A percentile compares a stretch with the other conserved stretches of the same genome.
phyloP scores from a whole-genome alignment of 2,888 invertebrate genomes.

The Crioceris asparagi region DNA sequence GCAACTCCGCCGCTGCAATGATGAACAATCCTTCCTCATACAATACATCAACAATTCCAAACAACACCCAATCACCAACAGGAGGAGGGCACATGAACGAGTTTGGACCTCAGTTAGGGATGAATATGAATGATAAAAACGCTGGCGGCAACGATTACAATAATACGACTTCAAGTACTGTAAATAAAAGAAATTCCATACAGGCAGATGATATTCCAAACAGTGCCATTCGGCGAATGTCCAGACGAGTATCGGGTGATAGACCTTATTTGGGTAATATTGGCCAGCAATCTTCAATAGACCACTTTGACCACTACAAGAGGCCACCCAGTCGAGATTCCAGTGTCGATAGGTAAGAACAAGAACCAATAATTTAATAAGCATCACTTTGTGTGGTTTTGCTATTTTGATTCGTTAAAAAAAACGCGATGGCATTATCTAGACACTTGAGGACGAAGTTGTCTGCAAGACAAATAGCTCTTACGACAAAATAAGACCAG shows the following conservation, averaged over 20 bases:
- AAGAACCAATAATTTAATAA: too few species aligned
- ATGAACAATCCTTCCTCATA: conserved; percentile 12
- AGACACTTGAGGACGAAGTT: too few species aligned
- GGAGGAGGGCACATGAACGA: conserved; percentile 20
- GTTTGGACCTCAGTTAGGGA: conserved; percentile 18
- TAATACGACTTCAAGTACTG: conserved; percentile 6
- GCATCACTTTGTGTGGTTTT: too few species aligned
- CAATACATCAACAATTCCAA: too few species aligned
- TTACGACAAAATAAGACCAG: too few species aligned
- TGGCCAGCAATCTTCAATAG: conserved; percentile 62
- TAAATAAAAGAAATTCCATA: conserved; percentile 21
- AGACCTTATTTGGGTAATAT: conserved; percentile 38
- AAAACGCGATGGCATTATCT: too few species aligned
- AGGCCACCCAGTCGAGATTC: conserved; percentile 80
- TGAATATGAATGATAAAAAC: conserved; percentile 17
- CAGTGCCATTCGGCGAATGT: conserved; percentile 40
- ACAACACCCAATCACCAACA: conserved; percentile 18
- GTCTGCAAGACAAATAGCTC: too few species aligned
- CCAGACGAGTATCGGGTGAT: conserved; percentile 39
- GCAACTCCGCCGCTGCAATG: conserved; percentile 17
- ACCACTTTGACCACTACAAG: conserved; percentile 91
- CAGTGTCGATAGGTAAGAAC: conserved; percentile 58
- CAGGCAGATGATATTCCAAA: conserved; percentile 17
- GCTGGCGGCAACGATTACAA: conserved; percentile 11
- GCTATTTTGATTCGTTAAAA: too few species aligned